Evolutionary conservation across 2,797 vertebrate species (phyloP), one percentile per base, ranked within the genome.

Genomic region (Halcyon chelicuti): DNA sequence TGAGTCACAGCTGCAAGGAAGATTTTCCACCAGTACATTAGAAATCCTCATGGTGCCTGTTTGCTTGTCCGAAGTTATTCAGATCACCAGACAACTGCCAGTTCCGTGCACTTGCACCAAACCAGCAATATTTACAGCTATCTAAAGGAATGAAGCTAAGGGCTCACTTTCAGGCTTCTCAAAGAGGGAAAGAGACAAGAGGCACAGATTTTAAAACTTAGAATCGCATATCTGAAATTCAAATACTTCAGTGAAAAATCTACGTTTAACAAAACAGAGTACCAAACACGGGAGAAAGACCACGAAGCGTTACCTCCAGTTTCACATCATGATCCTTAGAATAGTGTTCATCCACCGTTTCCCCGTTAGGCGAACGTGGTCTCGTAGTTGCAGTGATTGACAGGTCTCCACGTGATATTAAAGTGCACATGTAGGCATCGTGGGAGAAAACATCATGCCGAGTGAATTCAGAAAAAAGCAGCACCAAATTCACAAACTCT

Each of bases 391-490:
- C 95, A 14, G 89, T 89, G 88, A 97, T 23, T 0, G 98, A 97
- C 90, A 98, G 26, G 79, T 98, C 98, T 54, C 98, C 98, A 0
- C 97, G 97, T 4, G 98, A 98, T 81, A 98, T 98, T 60, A 98
- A 96, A 39, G 98, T 98, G 83, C 98, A 98, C 98, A 98, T 98
- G 71, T 98, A 98, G 0, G 98, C 98, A 4, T 98, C 98, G 0
- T 98, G 98, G 22, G 98, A 98, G 85, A 98, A 98, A 65, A 98
- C 97, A 2, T 98, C 98, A 1, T 98, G 98, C 7, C 97, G 95
- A 93, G 98, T 98, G 87, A 98, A 98, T 80, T 98, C 98, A 2
- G 97, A 98, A 51, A 98, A 98, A 25, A 98, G 97, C 92, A 98
- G 97, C 90, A 98, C 98, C 93, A 98, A 83, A 66, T 98, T 98